These are phyloP conservation scores for Okapia johnstoni DNA, from an alignment of 2,113 vertebrate genomes.

Conservation along the genomic window DNA sequence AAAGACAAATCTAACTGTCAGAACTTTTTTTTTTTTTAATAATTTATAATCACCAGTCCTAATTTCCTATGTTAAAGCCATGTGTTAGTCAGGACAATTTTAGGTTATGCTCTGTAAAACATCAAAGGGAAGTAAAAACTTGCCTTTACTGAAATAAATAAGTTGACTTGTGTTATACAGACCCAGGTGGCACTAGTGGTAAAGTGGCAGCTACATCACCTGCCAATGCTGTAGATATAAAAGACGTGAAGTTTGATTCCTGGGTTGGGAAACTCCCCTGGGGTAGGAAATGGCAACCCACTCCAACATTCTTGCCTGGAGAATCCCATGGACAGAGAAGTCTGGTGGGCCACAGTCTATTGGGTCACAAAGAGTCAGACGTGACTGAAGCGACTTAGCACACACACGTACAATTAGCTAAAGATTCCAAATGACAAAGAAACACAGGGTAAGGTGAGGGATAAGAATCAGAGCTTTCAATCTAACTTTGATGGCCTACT, in stretches of 20 bases:
- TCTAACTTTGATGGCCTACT: neutral
- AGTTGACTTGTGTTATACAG: neutral
- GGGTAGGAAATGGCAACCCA: neutral
- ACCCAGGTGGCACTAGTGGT: neutral
- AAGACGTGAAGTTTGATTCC: neutral
- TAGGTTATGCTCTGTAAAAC: neutral
- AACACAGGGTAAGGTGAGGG: neutral
- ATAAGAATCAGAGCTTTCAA: neutral
- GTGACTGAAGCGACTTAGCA: neutral
- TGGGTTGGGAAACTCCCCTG: neutral
- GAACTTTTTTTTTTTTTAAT: neutral
- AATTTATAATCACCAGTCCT: neutral
- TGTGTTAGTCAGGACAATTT: neutral
- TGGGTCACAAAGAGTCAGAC: neutral
- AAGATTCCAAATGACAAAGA: neutral
- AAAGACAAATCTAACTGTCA: neutral
- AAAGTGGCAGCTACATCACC: too few species aligned
- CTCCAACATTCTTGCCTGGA: neutral
- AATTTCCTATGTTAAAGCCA: neutral
- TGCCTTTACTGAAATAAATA: neutral
- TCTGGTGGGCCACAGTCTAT: neutral
- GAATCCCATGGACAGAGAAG: neutral
- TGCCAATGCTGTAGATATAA: neutral
- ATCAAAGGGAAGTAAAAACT: neutral
- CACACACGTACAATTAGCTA: neutral